phyloP scores from a whole-genome alignment of 2,113 vertebrate species.

The Triplophysa dalaica region DNA sequence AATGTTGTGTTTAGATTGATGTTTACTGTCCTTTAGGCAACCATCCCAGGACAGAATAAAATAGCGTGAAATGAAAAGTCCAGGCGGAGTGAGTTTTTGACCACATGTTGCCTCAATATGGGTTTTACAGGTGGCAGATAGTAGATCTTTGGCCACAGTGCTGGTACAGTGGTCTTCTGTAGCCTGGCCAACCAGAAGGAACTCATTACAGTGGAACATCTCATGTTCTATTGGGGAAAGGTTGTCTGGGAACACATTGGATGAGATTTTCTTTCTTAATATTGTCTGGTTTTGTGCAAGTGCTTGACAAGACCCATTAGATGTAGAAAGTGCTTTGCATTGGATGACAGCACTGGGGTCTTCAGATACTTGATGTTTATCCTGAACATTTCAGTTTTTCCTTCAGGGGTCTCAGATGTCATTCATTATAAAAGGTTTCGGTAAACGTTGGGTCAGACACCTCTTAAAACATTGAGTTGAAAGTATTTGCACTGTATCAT shows the following conservation, averaged over 20 bases:
- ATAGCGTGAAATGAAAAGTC: conserved; percentile 19
- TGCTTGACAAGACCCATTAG: conserved; percentile 48
- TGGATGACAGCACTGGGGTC: conserved; percentile 31
- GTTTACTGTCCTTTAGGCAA: conserved; percentile 16
- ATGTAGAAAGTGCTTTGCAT: conserved; percentile 49
- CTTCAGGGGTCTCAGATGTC: neutral
- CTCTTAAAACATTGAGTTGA: neutral
- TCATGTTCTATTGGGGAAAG: conserved; percentile 50
- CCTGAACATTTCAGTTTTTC: neutral
- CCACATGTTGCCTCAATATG: conserved; percentile 58
- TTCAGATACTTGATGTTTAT: conserved; percentile 2
- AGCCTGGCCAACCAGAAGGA: conserved; percentile 60
- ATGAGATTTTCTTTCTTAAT: conserved; percentile 47
- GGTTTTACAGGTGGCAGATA: conserved; percentile 59
- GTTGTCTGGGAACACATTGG: conserved; percentile 48
- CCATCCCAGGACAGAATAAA: neutral
- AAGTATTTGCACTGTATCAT: neutral
- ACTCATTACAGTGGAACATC: conserved; percentile 59
- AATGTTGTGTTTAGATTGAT: neutral
- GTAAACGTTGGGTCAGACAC: neutral
- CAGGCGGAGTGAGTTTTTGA: conserved; percentile 27
- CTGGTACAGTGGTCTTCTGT: conserved; percentile 53
- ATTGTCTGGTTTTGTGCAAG: conserved; percentile 52
- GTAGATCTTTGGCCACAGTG: conserved; percentile 44
- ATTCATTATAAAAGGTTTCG: neutral